These are phyloP conservation scores for Carduelis carduelis DNA, from an alignment of 2,797 vertebrate genomes.

Conservation along the genomic window DNA sequence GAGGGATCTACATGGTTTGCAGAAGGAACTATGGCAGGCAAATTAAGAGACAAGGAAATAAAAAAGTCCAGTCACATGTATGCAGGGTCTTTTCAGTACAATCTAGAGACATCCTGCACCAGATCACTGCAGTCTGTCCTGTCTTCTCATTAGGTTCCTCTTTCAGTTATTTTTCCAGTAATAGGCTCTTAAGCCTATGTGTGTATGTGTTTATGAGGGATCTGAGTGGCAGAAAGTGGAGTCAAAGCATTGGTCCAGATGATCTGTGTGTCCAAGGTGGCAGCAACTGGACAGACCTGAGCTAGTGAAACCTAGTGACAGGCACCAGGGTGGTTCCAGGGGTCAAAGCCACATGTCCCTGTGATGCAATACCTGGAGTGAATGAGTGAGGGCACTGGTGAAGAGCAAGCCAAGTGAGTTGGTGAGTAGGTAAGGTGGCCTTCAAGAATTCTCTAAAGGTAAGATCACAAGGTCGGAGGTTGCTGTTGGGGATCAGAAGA, in stretches of 20 bases:
- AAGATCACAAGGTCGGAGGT: neutral
- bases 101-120: neutral
- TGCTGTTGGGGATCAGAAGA: neutral
- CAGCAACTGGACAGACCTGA: neutral
- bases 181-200: neutral
- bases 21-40: neutral
- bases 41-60: neutral
- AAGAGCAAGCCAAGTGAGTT: neutral
- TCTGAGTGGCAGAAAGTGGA: neutral
- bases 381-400: neutral
- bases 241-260: neutral
- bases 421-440: neutral
- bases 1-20: neutral
- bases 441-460: neutral
- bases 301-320: neutral
- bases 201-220: neutral
- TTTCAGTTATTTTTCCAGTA: neutral
- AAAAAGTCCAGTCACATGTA: fast-evolving
- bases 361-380: neutral
- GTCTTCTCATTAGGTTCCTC: neutral
- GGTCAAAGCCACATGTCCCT: neutral
- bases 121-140: neutral
- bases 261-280: neutral
- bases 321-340: neutral
- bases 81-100: neutral